Conservation (phyloP, 2,888 invertebrate species). For the Rhagonycha lutea region DNA sequence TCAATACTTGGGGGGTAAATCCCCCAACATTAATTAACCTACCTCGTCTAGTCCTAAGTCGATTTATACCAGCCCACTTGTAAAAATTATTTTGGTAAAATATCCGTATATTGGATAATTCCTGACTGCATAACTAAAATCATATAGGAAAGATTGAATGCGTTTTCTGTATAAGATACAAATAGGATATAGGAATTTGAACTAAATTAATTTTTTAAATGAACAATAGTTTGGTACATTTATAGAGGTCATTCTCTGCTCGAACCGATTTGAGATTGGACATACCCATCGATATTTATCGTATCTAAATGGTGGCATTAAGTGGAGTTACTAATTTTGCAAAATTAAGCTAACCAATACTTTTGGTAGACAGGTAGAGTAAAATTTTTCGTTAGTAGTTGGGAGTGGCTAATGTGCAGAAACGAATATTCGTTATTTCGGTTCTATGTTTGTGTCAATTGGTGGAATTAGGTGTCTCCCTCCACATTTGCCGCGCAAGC, state of each 20-base stretch:
- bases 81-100: neutral
- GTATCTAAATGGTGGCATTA: neutral
- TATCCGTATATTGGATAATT: neutral
- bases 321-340: neutral
- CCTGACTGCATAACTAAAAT: neutral
- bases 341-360: neutral
- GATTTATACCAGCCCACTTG: too few relatives aligned
- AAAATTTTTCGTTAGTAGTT: too few relatives aligned
- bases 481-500: too few relatives aligned
- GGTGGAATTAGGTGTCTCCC: too few relatives aligned
- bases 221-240: neutral
- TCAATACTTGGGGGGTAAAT: neutral
- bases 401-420: too few relatives aligned
- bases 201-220: neutral
- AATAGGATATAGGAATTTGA: neutral
- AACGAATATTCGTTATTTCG: too few relatives aligned
- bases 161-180: neutral
- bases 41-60: too few relatives aligned
- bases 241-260: neutral
- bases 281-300: neutral
- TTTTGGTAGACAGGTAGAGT: neutral
- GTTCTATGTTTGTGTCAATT: too few relatives aligned
- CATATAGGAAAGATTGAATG: neutral
- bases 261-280: neutral
- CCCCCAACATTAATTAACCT: too few relatives aligned